Evolutionary conservation across 2,797 vertebrate species (phyloP).

Genomic region (Pyrocephalus nanus): DNA sequence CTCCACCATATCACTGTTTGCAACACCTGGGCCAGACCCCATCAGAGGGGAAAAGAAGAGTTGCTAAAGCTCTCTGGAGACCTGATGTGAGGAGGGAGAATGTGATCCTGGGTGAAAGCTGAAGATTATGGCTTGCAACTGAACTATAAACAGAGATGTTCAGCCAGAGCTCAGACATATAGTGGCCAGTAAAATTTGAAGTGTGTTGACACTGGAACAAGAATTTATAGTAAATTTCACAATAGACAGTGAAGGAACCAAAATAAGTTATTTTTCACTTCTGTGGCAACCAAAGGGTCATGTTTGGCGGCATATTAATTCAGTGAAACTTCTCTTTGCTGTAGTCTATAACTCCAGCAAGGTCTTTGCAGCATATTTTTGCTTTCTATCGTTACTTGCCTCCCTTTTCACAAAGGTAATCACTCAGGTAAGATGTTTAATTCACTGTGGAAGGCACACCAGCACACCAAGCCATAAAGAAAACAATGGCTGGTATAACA

Average conservation of each 20-base stretch:
- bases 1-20: neutral
- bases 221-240: neutral
- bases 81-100: neutral
- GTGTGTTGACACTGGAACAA: neutral
- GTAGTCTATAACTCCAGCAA: neutral
- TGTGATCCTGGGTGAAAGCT: neutral
- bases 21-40: neutral
- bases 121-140: neutral
- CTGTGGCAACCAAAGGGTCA: neutral
- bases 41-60: neutral
- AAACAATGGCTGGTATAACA: conserved; percentile 26
- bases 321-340: neutral
- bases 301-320: neutral
- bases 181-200: neutral
- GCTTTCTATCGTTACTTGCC: neutral
- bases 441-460: neutral
- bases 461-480: neutral
- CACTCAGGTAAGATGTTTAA: conserved; percentile 4
- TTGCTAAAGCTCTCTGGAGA: neutral
- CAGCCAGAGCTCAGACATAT: neutral
- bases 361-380: neutral
- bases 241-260: neutral
- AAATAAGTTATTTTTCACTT: neutral
- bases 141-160: neutral
- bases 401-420: neutral